Evolutionary conservation across 2,888 invertebrate species (phyloP).

Genomic region (Fissipunctia ypsillon): DNA sequence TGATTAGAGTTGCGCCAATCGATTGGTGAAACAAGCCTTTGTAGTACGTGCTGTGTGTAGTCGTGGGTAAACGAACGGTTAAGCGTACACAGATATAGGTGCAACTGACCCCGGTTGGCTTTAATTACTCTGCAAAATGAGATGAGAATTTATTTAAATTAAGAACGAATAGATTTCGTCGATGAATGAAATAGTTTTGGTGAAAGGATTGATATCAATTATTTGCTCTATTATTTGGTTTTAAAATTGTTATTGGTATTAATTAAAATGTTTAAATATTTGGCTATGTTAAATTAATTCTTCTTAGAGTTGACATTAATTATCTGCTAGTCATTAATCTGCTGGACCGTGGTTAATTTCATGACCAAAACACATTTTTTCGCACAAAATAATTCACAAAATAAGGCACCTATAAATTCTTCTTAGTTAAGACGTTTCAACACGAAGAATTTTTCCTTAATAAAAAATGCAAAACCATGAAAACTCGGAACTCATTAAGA

Average conservation of each 20-base stretch:
- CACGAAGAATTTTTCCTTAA: constrained; percentile 42
- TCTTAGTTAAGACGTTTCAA: constrained; percentile 19
- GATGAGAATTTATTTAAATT: constrained; percentile 19
- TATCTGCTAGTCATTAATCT: neutral
- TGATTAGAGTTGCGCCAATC: constrained; percentile 53
- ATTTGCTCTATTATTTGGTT: neutral
- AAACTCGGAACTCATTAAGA: constrained; percentile 56
- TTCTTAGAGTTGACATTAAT: neutral
- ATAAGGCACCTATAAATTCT: constrained; percentile 9
- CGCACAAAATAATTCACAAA: constrained; percentile 6
- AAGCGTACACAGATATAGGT: constrained; percentile 30
- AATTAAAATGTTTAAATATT: neutral
- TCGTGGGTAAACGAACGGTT: constrained; percentile 48
- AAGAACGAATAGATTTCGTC: neutral
- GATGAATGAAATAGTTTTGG: neutral
- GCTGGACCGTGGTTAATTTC: neutral
- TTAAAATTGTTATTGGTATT: neutral
- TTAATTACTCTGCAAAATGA: constrained; percentile 37
- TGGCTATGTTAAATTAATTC: neutral
- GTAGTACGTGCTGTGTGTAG: constrained; percentile 42
- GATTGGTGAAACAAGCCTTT: constrained; percentile 45
- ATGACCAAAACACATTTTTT: neutral
- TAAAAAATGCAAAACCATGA: constrained; percentile 58
- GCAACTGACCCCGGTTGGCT: constrained; percentile 40
- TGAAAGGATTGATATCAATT: neutral